Percentiles rank a stretch among this genome's conserved stretches.
These are phyloP conservation scores for Dryomyza anilis DNA, from an alignment of 2,888 invertebrate genomes.

Conservation along the genomic window DNA sequence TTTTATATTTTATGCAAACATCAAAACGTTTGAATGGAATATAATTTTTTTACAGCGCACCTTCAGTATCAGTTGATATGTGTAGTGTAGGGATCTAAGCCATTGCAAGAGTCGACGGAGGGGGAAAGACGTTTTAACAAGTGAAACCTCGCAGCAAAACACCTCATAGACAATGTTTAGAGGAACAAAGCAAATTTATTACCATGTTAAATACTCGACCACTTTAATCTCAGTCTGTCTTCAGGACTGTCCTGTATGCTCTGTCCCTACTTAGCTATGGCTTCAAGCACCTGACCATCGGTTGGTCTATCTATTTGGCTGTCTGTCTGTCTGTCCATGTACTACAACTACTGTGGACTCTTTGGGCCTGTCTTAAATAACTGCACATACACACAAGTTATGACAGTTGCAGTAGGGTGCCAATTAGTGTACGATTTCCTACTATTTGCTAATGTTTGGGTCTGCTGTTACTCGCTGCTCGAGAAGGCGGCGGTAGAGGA, in stretches of 20 bases:
- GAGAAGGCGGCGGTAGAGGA: too few relatives aligned
- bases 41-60: too few relatives aligned
- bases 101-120: too few relatives aligned
- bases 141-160: too few relatives aligned
- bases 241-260: background rate
- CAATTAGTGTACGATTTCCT: conserved; percentile 47
- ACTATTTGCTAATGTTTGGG: conserved; percentile 28
- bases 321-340: background rate
- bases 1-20: too few relatives aligned
- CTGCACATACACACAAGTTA: conserved; percentile 38
- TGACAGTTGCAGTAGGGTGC: conserved; percentile 51
- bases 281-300: background rate
- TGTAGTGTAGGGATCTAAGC: too few relatives aligned
- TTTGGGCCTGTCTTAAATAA: background rate
- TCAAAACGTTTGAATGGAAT: too few relatives aligned
- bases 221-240: background rate
- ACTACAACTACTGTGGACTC: background rate
- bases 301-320: background rate
- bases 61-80: too few relatives aligned
- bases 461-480: background rate
- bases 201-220: conserved; percentile 4
- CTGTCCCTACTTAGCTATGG: too few relatives aligned
- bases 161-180: background rate
- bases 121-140: too few relatives aligned
- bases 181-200: background rate